Percentiles rank a stretch among this genome's conserved stretches.
phyloP scores from a whole-genome alignment of 2,113 vertebrate species.

The Neotoma lepida region DNA sequence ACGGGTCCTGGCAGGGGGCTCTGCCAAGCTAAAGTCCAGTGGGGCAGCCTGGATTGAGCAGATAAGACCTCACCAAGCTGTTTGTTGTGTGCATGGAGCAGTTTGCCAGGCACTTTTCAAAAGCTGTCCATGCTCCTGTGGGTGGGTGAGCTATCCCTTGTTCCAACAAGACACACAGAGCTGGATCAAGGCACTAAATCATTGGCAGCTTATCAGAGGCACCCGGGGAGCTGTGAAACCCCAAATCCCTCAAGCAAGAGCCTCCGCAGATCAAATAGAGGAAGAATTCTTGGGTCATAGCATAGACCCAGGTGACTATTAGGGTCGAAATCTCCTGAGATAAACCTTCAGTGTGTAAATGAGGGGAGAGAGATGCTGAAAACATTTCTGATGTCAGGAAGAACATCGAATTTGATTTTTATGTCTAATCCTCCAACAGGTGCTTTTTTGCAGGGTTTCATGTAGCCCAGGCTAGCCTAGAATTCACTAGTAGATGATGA shows the following conservation, averaged over 20 bases:
- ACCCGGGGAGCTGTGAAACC: background rate
- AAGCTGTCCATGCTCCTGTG: slow-evolving; percentile 31
- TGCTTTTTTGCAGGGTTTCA: background rate
- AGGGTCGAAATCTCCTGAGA: background rate
- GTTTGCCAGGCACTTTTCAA: slow-evolving; percentile 60
- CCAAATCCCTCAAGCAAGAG: background rate
- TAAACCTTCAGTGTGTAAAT: background rate
- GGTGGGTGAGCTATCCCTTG: background rate
- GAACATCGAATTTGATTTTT: background rate
- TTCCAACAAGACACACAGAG: background rate
- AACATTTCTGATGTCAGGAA: background rate
- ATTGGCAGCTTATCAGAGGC: background rate
- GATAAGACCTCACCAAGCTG: slow-evolving; percentile 63
- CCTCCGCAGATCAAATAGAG: background rate
- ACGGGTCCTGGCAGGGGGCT: background rate
- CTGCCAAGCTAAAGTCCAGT: slow-evolving; percentile 41
- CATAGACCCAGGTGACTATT: background rate
- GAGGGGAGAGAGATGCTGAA: background rate
- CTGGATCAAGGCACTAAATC: background rate
- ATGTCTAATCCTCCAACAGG: background rate
- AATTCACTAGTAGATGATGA: background rate
- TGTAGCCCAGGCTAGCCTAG: background rate
- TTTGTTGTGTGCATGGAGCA: slow-evolving; percentile 56
- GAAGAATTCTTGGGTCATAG: background rate
- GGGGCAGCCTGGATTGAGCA: background rate